phyloP scores from a whole-genome alignment of 2,888 invertebrate genomes.

The Lymantria dispar region DNA sequence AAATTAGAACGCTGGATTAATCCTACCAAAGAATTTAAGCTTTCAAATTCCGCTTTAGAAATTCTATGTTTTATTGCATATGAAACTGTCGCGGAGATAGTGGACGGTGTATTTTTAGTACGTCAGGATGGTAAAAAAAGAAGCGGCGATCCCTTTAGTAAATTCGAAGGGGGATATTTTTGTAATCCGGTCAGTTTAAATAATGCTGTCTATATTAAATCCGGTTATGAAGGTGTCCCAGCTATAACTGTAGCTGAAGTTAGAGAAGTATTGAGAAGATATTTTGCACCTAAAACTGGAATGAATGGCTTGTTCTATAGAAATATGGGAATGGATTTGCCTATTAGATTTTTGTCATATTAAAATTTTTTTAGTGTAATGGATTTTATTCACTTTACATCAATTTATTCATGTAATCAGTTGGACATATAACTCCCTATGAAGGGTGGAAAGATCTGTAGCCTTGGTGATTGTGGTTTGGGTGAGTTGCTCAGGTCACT shows the following conservation, averaged over 20 bases:
- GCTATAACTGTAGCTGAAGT: slow-evolving; percentile 91
- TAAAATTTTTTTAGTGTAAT: slow-evolving; percentile 14
- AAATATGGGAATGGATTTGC: slow-evolving; percentile 70
- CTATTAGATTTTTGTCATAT: slow-evolving; percentile 59
- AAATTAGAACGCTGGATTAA: slow-evolving; percentile 85
- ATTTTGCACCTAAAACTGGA: slow-evolving; percentile 84
- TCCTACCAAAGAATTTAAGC: slow-evolving; percentile 83
- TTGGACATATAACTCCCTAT: too few species aligned
- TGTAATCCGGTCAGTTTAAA: slow-evolving; percentile 83
- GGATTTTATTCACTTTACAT: too few species aligned
- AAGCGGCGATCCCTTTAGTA: slow-evolving; percentile 86
- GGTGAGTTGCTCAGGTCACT: too few species aligned
- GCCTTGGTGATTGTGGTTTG: too few species aligned
- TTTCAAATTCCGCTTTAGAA: slow-evolving; percentile 86
- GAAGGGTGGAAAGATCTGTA: too few species aligned
- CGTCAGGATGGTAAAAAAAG: slow-evolving; percentile 88
- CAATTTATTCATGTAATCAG: too few species aligned
- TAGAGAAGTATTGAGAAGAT: slow-evolving; percentile 90
- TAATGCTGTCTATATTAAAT: slow-evolving; percentile 80
- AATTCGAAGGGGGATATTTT: slow-evolving; percentile 84
- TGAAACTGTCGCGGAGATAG: slow-evolving; percentile 94
- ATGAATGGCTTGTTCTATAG: slow-evolving; percentile 77
- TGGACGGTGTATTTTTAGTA: slow-evolving; percentile 91
- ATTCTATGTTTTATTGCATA: slow-evolving; percentile 93
- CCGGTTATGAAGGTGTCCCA: slow-evolving; percentile 85